phyloP scores from a whole-genome alignment of 2,888 invertebrate genomes.

The Epinotia ramella region DNA sequence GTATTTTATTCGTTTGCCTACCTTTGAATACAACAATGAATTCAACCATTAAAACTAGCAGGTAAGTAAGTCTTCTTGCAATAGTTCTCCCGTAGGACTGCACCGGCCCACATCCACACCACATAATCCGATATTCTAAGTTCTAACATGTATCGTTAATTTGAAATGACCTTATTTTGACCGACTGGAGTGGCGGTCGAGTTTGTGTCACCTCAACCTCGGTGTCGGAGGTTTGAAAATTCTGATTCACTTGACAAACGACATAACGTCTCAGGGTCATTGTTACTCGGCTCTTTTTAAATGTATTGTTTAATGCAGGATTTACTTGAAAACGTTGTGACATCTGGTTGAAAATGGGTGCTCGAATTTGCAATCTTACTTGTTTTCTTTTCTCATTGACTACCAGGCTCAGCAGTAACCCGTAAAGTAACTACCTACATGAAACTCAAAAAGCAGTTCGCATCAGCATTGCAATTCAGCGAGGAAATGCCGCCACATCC shows the following conservation, averaged over 20 bases:
- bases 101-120: background rate
- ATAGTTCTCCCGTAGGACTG: background rate
- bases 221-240: constrained; percentile 20
- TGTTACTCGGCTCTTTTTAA: constrained; percentile 56
- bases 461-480: too few relatives aligned
- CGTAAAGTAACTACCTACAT: too few relatives aligned
- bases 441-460: too few relatives aligned
- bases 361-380: background rate
- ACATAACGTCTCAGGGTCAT: constrained; percentile 51
- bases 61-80: too few relatives aligned
- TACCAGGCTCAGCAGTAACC: too few relatives aligned
- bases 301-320: constrained; percentile 20
- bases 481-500: too few relatives aligned
- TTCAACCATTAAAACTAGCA: too few relatives aligned
- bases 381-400: too few relatives aligned
- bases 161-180: constrained; percentile 54
- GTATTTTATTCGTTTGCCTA: too few relatives aligned
- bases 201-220: constrained; percentile 37
- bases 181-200: constrained; percentile 28
- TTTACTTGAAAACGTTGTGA: background rate
- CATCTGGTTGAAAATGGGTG: background rate
- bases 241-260: constrained; percentile 34
- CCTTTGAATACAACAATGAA: too few relatives aligned
- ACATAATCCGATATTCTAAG: constrained; percentile 3
- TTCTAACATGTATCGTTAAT: constrained; percentile 3